These are phyloP conservation scores for Sus cebifrons DNA, from an alignment of 2,797 vertebrate species.

Conservation along the genomic window DNA sequence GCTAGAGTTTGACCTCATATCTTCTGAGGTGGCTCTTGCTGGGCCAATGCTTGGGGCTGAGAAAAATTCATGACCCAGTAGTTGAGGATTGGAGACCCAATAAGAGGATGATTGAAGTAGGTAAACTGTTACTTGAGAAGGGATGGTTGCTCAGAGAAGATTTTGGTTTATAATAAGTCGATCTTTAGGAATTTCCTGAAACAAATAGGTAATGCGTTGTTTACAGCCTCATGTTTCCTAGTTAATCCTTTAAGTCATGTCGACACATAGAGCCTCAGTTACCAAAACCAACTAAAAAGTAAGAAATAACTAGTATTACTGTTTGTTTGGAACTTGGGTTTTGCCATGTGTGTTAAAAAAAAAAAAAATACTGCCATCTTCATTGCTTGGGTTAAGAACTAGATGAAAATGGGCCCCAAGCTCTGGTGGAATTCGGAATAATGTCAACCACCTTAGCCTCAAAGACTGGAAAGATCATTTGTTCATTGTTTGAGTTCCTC, in stretches of 20 bases:
- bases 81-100: rapidly evolving
- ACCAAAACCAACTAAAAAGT: neutral
- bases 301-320: neutral
- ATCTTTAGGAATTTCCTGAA: neutral
- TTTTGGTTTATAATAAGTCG: neutral
- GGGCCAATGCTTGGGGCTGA: neutral
- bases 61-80: neutral
- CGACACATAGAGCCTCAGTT: neutral
- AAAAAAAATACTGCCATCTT: neutral
- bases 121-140: neutral
- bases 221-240: neutral
- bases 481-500: neutral
- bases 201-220: neutral
- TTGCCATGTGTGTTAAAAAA: neutral
- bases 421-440: neutral
- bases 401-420: neutral
- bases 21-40: neutral
- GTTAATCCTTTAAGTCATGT: neutral
- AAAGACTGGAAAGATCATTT: neutral
- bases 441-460: neutral
- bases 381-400: neutral
- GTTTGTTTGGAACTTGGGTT: neutral
- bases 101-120: neutral
- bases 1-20: neutral
- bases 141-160: neutral